phyloP scores from a whole-genome alignment of 64 coral and sea anemone species.

The Dendronephthya gigantea region DNA sequence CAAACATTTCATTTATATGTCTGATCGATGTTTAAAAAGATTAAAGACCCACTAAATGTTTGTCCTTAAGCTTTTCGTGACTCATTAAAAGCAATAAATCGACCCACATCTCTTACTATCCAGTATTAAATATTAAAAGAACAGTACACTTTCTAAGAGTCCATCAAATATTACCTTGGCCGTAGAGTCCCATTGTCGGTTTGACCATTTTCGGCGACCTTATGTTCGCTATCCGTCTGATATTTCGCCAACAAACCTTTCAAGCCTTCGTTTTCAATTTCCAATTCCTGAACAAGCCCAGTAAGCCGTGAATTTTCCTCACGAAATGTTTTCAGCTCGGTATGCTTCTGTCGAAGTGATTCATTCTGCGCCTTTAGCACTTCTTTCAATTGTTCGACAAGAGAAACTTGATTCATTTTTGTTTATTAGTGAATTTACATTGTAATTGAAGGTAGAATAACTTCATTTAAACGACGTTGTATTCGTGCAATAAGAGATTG shows the following conservation, averaged over 20 bases:
- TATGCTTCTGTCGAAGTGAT: neutral
- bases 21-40: neutral
- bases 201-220: neutral
- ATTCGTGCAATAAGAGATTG: neutral
- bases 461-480: neutral
- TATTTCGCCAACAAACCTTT: neutral
- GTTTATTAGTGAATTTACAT: neutral
- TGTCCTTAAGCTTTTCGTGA: neutral
- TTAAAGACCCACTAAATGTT: neutral
- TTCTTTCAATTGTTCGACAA: neutral
- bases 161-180: neutral
- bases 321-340: neutral
- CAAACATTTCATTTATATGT: neutral
- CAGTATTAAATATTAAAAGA: neutral
- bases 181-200: neutral
- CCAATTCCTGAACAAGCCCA: neutral
- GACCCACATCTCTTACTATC: neutral
- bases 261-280: conserved; percentile 8
- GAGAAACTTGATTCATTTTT: conserved; percentile 12
- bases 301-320: neutral
- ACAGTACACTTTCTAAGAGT: neutral
- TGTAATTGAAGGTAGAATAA: neutral
- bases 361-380: neutral
- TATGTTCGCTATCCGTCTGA: neutral
- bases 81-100: neutral